Conservation (phyloP, 2,113 vertebrate species). For the Osmerus mordax region DNA sequence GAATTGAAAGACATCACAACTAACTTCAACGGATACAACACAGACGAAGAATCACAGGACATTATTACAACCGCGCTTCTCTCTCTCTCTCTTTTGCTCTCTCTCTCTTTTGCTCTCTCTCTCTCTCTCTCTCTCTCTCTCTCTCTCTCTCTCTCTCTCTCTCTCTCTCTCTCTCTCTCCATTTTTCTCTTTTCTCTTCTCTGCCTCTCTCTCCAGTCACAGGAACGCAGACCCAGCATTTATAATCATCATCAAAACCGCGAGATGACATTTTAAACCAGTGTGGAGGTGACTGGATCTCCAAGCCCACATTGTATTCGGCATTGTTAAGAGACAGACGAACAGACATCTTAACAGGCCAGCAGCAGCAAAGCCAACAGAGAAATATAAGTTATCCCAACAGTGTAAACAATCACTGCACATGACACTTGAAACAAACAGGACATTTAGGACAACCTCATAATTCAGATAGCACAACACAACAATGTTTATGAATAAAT, state of each 20-base stretch:
- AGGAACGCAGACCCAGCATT: not conserved
- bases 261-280: not conserved
- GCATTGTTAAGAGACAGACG: slow-evolving; percentile 16
- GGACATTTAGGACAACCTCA: not conserved
- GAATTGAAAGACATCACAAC: too few relatives aligned
- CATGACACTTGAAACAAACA: slow-evolving; percentile 15
- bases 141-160: not conserved
- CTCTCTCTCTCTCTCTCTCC: too few relatives aligned
- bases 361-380: slow-evolving; percentile 29
- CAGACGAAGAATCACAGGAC: too few relatives aligned
- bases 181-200: not conserved
- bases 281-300: slow-evolving; percentile 22
- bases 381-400: slow-evolving; percentile 39
- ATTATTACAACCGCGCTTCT: not conserved
- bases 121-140: too few relatives aligned
- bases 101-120: not conserved
- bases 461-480: slow-evolving; percentile 1
- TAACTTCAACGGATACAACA: too few relatives aligned
- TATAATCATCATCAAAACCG: not conserved
- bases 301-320: slow-evolving; percentile 20
- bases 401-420: slow-evolving; percentile 33
- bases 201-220: not conserved
- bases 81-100: not conserved
- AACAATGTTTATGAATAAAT: slow-evolving; percentile 2
- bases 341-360: slow-evolving; percentile 20